Evolutionary conservation across 2,888 invertebrate species (phyloP).

Genomic region (Campoplex nolae): DNA sequence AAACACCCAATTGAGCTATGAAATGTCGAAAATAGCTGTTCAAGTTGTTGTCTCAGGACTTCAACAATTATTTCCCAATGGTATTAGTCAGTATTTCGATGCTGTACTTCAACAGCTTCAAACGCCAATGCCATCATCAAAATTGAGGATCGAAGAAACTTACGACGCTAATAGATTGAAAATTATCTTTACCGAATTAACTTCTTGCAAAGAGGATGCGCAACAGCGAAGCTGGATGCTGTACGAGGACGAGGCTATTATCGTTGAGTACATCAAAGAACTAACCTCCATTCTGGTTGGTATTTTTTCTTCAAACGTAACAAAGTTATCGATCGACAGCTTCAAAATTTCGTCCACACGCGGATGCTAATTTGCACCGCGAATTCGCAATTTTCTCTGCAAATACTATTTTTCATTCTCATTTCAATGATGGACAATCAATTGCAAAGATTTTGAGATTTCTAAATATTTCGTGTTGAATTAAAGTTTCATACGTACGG

Average conservation of each 20-base stretch:
- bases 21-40: constrained; percentile 93
- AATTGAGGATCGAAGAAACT: constrained; percentile 91
- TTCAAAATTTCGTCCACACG: too few relatives aligned
- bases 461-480: too few relatives aligned
- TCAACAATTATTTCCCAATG: constrained; percentile 87
- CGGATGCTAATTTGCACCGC: too few relatives aligned
- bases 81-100: constrained; percentile 87
- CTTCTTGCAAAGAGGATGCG: constrained; percentile 96
- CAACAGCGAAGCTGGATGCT: constrained; percentile 98
- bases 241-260: constrained; percentile 96
- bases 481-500: too few relatives aligned
- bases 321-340: neutral
- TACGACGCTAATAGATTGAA: constrained; percentile 94
- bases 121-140: constrained; percentile 87
- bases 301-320: constrained; percentile 33
- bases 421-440: too few relatives aligned
- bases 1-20: constrained; percentile 94
- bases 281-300: constrained; percentile 91
- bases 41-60: constrained; percentile 90
- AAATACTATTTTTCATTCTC: too few relatives aligned
- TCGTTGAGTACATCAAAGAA: constrained; percentile 93
- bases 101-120: constrained; percentile 87
- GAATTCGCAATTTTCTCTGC: too few relatives aligned
- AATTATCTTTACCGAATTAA: constrained; percentile 93
- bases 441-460: too few relatives aligned